These are phyloP conservation scores for Drosophila cardini DNA, from an alignment of 1,140 invertebrate species.

Conservation along the genomic window DNA sequence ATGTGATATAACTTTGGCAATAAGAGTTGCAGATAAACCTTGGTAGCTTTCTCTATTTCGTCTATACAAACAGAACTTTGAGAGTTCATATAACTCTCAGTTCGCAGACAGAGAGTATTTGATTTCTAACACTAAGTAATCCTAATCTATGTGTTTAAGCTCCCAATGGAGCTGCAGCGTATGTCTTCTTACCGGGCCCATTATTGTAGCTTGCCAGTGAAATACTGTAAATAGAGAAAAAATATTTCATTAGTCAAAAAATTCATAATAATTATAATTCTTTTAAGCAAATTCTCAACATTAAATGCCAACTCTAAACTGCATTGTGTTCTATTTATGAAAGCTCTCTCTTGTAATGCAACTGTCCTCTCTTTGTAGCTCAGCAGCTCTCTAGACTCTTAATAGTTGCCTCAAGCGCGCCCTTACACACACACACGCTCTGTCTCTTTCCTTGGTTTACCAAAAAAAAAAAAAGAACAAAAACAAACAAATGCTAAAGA, in stretches of 20 bases:
- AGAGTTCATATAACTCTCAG: no score
- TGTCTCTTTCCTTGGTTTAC: constrained; percentile 12
- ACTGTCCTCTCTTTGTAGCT: neutral
- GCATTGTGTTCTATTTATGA: constrained; percentile 14
- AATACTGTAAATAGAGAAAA: constrained; percentile 91
- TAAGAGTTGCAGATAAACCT: neutral
- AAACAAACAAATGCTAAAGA: constrained; percentile 77
- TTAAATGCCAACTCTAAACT: constrained; percentile 11
- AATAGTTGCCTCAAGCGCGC: neutral
- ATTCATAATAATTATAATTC: neutral
- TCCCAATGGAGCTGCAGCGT: neutral
- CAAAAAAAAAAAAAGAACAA: constrained; percentile 59
- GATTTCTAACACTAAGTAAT: no score
- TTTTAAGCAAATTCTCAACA: neutral
- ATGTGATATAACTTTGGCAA: neutral
- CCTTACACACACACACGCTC: constrained; percentile 23
- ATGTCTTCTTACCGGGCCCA: constrained; percentile 96
- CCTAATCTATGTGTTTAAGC: no score
- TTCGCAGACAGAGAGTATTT: no score
- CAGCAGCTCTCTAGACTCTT: constrained; percentile 1
- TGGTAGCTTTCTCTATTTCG: neutral
- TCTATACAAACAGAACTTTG: neutral
- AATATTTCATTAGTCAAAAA: neutral
- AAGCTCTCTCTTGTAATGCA: constrained; percentile 10
- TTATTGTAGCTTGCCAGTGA: constrained; percentile 99